Evolutionary conservation across 2,797 vertebrate species (phyloP).

Genomic region (Arrhamphus sclerolepis): DNA sequence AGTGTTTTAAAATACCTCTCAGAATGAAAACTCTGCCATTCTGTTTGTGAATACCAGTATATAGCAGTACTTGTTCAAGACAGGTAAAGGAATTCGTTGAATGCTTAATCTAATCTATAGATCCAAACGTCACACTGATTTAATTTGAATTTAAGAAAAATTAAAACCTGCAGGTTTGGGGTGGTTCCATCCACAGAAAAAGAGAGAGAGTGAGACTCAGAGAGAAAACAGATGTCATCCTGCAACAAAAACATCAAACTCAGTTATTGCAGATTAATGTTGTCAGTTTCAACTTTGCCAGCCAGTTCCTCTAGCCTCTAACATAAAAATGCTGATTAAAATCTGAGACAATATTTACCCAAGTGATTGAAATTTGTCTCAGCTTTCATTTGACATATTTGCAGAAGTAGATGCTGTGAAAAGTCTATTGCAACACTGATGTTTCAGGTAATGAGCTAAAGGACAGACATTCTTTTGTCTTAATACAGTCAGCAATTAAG

Average conservation of each 20-base stretch:
- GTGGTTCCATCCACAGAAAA: not conserved
- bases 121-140: not conserved
- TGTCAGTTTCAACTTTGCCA: conserved; percentile 25
- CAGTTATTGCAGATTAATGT: conserved; percentile 8
- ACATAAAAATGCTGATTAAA: conserved; percentile 34
- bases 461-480: conserved; percentile 59
- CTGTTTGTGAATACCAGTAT: not conserved
- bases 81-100: not conserved
- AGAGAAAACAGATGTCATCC: conserved; percentile 6
- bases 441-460: conserved; percentile 63
- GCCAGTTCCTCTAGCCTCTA: conserved; percentile 9
- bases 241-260: conserved; percentile 16
- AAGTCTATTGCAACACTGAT: conserved; percentile 48
- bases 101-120: not conserved
- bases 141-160: not conserved
- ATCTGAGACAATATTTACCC: conserved; percentile 35
- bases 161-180: not conserved
- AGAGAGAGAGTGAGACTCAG: too few species aligned
- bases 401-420: conserved; percentile 14
- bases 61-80: not conserved
- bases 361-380: conserved; percentile 45
- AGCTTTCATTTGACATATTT: conserved; percentile 27
- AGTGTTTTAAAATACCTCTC: conserved; percentile 28
- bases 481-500: conserved; percentile 75
- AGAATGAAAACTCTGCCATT: conserved; percentile 15